Conservation (phyloP, 1,140 invertebrate genomes). For the Augochlora pura region DNA sequence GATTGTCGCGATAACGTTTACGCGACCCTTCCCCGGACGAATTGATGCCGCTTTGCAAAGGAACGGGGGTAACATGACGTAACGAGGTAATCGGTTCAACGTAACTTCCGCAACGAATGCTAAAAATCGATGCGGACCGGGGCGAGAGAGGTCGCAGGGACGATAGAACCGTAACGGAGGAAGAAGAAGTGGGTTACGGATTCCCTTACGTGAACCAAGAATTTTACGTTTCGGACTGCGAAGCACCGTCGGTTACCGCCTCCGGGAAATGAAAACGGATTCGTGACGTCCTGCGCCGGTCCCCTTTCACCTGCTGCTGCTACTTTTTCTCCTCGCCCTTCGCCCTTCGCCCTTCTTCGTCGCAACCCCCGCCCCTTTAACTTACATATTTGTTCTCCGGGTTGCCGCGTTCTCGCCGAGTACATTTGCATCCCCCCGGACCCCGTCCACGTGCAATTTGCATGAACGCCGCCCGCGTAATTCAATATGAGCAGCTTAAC, state of each 20-base stretch:
- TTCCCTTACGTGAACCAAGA: background rate
- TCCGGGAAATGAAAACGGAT: constrained; percentile 25
- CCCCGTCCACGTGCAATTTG: background rate
- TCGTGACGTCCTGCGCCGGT: constrained; percentile 22
- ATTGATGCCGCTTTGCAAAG: background rate
- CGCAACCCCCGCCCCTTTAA: background rate
- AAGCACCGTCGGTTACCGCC: constrained; percentile 11
- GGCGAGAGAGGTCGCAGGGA: background rate
- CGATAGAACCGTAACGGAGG: background rate
- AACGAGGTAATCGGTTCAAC: constrained; percentile 2
- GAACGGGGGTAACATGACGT: background rate
- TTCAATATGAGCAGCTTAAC: background rate
- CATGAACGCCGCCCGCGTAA: background rate
- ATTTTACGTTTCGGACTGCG: constrained; percentile 32
- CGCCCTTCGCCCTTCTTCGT: background rate
- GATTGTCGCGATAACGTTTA: background rate
- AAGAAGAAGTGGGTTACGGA: background rate
- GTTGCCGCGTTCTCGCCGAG: background rate
- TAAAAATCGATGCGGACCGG: constrained; percentile 8
- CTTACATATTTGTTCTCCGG: constrained; percentile 27
- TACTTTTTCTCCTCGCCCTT: no score
- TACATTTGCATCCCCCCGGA: constrained; percentile 18
- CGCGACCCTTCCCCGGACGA: background rate
- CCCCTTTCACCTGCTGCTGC: constrained; percentile 24
- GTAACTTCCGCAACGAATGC: background rate